Evolutionary conservation across 1,140 invertebrate species (phyloP), one percentile per base, ranked within the genome.

Genomic region (Neodiprion pinetum): DNA sequence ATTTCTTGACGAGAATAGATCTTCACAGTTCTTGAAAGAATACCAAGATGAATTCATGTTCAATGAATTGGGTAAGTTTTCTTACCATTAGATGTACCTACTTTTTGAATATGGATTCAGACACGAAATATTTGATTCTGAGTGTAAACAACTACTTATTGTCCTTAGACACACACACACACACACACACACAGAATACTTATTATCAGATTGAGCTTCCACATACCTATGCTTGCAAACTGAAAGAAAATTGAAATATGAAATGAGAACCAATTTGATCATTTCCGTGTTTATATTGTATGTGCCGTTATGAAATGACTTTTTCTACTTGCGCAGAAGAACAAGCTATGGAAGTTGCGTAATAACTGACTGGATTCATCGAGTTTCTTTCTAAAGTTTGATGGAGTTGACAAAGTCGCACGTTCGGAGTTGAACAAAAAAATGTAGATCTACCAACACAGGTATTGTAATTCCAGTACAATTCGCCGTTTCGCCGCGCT

Each of bases 41-140:
- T 98, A 98, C 86, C 96, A 99, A 83, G 93, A 97, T 82, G 95
- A 98, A 84, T 99, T 98, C 84, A 96, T 99, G 93, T 98, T 97
- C 84, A 94, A 94, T 81, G 93, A 94, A 83, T 88, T 90, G 14
- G 82, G 87, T 84, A 82, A 81, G 83, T 86, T 73, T 48, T 17
- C 23, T 68, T 67, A 72, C 9, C 71, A 10, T 72, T 75, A 23
- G 40, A 76, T 5, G 5, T 40, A 5, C 28, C 28, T 28, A 28
- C 28, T 2, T 28, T 28, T 40, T 4, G 28, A 40, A 40, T 40
- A 40, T 40, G 28, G 28, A 40, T 40, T 40, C 28, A 40, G 28
- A 40, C 28, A 40, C 28, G 28, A 40, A 40, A 40, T 40, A 40
- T 40, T 40, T 1, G 28, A 5, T 40, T 40, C 28, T 40, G 28